These are phyloP conservation scores for Hylaeus volcanicus DNA, from an alignment of 1,140 invertebrate genomes.

Conservation along the genomic window DNA sequence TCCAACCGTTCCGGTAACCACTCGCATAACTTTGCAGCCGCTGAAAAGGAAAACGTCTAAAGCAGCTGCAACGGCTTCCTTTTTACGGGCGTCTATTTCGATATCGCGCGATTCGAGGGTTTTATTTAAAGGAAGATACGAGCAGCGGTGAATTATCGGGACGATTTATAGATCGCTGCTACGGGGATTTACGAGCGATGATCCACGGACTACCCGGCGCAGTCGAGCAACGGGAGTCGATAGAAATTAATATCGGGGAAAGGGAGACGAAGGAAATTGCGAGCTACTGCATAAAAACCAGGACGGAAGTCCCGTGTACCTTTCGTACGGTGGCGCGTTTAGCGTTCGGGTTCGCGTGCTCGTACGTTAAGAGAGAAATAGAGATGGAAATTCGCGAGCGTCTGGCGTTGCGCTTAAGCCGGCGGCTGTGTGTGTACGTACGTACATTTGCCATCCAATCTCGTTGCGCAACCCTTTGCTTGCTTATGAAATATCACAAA, in stretches of 20 bases:
- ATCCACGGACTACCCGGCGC: neutral
- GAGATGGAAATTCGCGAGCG: constrained; percentile 32
- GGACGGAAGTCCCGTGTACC: neutral
- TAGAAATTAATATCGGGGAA: neutral
- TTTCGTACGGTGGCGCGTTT: neutral
- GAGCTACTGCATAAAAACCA: neutral
- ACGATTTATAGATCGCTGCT: neutral
- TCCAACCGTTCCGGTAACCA: constrained; percentile 35
- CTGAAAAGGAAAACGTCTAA: constrained; percentile 45
- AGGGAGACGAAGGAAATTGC: neutral
- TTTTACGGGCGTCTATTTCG: constrained; percentile 17
- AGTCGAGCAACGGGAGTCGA: neutral
- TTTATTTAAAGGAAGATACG: constrained; percentile 33
- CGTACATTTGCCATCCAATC: constrained; percentile 60
- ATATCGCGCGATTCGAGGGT: constrained; percentile 30
- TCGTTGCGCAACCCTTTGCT: constrained; percentile 62
- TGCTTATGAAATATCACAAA: constrained; percentile 67
- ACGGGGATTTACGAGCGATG: neutral
- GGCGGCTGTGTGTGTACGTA: constrained; percentile 22
- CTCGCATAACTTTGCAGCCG: constrained; percentile 42
- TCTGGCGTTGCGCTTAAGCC: constrained; percentile 35
- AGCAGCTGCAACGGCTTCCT: constrained; percentile 32
- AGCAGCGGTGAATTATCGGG: neutral
- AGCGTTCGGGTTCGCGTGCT: neutral
- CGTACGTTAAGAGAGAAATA: constrained; percentile 28